Base-by-base conservation (phyloP, 2,113 vertebrate species). In the Melozone crissalis region DNA sequence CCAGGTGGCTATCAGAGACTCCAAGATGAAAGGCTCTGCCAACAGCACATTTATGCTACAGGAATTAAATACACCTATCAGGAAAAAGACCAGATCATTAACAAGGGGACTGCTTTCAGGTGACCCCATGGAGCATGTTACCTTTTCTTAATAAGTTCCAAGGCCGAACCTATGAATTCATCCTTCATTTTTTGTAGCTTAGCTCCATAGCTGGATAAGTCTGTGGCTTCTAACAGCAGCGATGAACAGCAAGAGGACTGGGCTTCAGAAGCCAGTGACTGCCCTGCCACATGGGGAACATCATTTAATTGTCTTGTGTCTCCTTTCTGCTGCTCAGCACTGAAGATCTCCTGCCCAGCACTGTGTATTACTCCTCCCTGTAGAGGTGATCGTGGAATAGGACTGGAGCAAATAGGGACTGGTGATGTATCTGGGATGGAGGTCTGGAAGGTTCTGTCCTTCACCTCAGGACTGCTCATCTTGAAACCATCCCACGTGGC, bases 91-190 rank as follows among this genome's bases (percentile, higher is more conserved):
- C 4, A 78, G 88, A 83, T 39, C 4, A 7, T 90, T 88, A 73
- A 93, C 47, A 92, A 81, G 26, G 55, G 68, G 91, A 92, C 61
- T 94, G 37, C 46, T 85, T 89, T 92, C 84, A 93, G 89, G 55
- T 80, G 90, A 87, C 65, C 76, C 90, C 94, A 78, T 1, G 46
- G 52, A 93, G 55, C 74, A 37, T 68, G 97, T 97, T 90, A 99
- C 99, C 98, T 99, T 97, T 99, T 99, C 96, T 99, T 99, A 97
- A 99, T 99, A 90, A 99, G 98, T 95, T 98, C 98, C 96, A 99
- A 96, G 18, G 98, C 98, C 5, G 98, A 98, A 72, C 98, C 98
- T 78, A 99, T 98, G 93, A 99, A 98, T 79, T 98, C 98, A 33
- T 98, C 98, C 97, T 98, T 99, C 98, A 99, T 99, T 97, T 98